These are phyloP conservation scores for Aphyosemion australe DNA, from an alignment of 2,113 vertebrate species.

Conservation along the genomic window DNA sequence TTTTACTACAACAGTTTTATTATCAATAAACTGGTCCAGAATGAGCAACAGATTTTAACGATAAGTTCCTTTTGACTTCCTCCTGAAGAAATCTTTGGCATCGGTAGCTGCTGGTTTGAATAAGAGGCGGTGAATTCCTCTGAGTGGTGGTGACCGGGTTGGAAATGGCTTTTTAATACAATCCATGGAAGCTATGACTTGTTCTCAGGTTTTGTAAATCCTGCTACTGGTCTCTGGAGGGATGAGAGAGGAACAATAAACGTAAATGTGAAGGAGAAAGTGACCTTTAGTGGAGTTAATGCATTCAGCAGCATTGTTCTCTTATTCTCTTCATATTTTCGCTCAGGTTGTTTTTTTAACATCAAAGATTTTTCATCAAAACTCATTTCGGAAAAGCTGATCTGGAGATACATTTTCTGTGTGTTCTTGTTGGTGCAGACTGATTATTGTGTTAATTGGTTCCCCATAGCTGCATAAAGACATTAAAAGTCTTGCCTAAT, in stretches of 20 bases:
- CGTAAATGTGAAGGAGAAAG: conserved; percentile 9
- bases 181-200: conserved; percentile 59
- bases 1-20: conserved; percentile 3
- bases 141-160: conserved; percentile 5
- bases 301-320: no score
- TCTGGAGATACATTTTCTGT: no score
- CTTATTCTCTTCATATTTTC: no score
- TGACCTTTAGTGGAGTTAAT: not conserved
- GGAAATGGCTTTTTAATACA: conserved; percentile 37
- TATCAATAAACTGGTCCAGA: not conserved
- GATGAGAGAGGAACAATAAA: conserved; percentile 49
- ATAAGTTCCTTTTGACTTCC: conserved; percentile 6
- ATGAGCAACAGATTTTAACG: conserved; percentile 19
- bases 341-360: no score
- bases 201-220: conserved; percentile 30
- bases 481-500: not conserved
- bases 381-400: no score
- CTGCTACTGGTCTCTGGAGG: conserved; percentile 27
- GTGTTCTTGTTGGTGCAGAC: no score
- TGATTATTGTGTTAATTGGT: no score
- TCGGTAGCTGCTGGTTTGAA: not conserved
- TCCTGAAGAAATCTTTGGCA: not conserved
- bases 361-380: no score
- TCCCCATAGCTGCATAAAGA: not conserved
- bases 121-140: conserved; percentile 14